phyloP scores from a whole-genome alignment of 2,888 invertebrate species.

The Sipha maydis region DNA sequence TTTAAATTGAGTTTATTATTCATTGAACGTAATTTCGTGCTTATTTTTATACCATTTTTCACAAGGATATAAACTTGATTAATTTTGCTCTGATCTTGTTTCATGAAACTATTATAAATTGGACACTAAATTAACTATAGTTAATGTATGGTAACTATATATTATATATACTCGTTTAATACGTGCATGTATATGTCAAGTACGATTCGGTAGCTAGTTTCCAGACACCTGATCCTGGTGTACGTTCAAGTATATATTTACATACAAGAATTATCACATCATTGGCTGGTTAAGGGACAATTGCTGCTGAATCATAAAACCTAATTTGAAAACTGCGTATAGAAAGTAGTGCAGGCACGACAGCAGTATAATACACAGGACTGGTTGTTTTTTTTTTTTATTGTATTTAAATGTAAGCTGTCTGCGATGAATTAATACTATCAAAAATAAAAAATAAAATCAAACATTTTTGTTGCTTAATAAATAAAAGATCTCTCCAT shows the following conservation, averaged over 20 bases:
- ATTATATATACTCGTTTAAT: no score
- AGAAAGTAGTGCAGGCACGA: constrained; percentile 47
- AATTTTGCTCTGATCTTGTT: neutral
- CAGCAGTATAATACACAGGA: constrained; percentile 20
- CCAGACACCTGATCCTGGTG: constrained; percentile 18
- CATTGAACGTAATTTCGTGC: neutral
- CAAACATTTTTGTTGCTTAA: neutral
- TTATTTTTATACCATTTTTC: neutral
- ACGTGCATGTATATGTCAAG: neutral
- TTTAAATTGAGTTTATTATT: neutral
- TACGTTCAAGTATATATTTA: neutral
- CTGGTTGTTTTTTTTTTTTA: constrained; percentile 12
- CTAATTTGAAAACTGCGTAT: constrained; percentile 33
- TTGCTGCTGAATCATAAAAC: constrained; percentile 32
- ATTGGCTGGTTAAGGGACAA: constrained; percentile 32
- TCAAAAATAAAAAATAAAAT: constrained; percentile 24
- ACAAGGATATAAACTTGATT: neutral
- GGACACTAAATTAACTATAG: neutral
- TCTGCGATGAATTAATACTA: constrained; percentile 7
- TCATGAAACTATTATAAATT: neutral
- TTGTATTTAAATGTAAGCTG: constrained; percentile 12
- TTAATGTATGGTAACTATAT: neutral
- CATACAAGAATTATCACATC: constrained; percentile 12
- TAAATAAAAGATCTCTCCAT: constrained; percentile 8
- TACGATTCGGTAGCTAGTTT: constrained; percentile 35